Evolutionary conservation across 2,113 vertebrate genomes (phyloP).

Genomic region (Cromileptes altivelis): DNA sequence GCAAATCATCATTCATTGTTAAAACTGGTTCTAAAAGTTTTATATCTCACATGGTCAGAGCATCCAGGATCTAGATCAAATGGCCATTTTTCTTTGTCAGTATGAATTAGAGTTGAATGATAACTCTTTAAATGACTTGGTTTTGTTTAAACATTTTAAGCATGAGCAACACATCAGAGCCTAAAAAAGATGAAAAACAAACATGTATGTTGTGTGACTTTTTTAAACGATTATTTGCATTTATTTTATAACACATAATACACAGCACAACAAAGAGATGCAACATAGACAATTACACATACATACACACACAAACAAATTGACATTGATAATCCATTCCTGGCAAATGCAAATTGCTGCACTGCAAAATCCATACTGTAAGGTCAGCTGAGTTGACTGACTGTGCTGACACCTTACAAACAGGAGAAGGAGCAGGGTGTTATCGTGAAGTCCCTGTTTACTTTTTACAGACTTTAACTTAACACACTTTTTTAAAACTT

Average conservation of each 20-base stretch:
- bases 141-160: neutral
- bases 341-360: neutral
- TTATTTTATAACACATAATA: neutral
- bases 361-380: neutral
- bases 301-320: neutral
- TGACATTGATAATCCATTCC: conserved; percentile 7
- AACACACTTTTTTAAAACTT: conserved; percentile 23
- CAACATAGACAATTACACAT: neutral
- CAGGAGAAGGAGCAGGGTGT: neutral
- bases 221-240: neutral
- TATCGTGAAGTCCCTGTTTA: neutral
- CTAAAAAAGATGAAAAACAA: neutral
- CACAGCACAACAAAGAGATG: neutral
- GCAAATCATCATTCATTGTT: no score
- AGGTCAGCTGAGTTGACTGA: neutral
- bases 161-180: neutral
- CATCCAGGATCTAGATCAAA: neutral
- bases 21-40: no score
- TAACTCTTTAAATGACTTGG: neutral
- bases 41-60: neutral
- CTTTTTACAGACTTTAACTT: neutral
- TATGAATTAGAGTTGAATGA: neutral
- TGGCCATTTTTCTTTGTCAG: neutral
- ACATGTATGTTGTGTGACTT: neutral
- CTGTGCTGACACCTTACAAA: neutral